Evolutionary conservation across 2,888 invertebrate genomes (phyloP).

Genomic region (Aphidius colemani): DNA sequence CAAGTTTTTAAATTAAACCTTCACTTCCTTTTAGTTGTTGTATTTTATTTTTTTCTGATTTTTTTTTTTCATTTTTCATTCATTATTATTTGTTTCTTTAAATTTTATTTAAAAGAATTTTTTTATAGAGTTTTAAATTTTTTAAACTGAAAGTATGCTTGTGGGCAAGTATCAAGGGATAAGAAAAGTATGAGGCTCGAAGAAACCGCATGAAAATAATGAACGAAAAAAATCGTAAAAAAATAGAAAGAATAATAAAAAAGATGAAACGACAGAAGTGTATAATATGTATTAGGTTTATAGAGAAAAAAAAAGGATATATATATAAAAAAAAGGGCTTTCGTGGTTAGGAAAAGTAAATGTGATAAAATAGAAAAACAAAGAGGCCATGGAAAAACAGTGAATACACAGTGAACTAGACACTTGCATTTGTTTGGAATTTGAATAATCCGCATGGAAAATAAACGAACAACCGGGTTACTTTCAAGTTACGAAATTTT

Average conservation of each 20-base stretch:
- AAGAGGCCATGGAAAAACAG: conserved; percentile 35
- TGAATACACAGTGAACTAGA: conserved; percentile 24
- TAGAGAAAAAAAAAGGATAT: neutral
- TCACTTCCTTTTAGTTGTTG: neutral
- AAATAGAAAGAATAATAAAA: conserved; percentile 18
- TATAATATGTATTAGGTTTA: neutral
- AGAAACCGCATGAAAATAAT: neutral
- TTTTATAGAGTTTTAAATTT: conserved; percentile 35
- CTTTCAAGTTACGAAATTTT: conserved; percentile 1
- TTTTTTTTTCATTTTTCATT: conserved; percentile 6
- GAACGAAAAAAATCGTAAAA: conserved; percentile 11
- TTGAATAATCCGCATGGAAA: conserved; percentile 35
- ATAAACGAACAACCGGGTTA: conserved; percentile 21
- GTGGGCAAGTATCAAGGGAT: conserved; percentile 4
- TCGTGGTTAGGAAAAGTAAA: conserved; percentile 9
- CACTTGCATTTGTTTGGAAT: conserved; percentile 30
- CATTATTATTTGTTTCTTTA: too few species aligned
- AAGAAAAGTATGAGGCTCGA: too few species aligned
- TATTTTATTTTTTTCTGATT: neutral
- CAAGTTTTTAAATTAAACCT: conserved; percentile 20
- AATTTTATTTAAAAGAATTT: neutral
- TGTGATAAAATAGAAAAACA: conserved; percentile 26
- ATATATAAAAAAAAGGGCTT: conserved; percentile 16
- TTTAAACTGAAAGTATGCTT: conserved; percentile 18
- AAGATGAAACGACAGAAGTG: conserved; percentile 14